Percentiles rank a stretch among this genome's conserved stretches.
phyloP scores from a whole-genome alignment of 2,888 invertebrate species.

The Drosophila monieri region DNA sequence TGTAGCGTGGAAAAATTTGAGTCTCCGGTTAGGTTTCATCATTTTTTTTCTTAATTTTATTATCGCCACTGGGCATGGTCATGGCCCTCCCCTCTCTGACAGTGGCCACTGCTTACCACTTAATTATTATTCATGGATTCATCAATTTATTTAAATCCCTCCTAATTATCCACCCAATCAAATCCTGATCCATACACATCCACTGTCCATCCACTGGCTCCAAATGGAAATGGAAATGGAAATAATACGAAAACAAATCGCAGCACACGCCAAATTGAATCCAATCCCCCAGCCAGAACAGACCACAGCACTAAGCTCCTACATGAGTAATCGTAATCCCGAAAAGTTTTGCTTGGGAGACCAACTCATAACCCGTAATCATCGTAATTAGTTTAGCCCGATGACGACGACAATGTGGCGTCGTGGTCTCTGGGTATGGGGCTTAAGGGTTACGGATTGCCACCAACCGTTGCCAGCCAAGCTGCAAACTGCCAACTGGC shows the following conservation, averaged over 20 bases:
- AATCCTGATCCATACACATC: slow-evolving; percentile 30
- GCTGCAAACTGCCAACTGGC: slow-evolving; percentile 18
- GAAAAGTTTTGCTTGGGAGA: slow-evolving; percentile 42
- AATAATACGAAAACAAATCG: slow-evolving; percentile 29
- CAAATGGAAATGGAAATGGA: too few species aligned
- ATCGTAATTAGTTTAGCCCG: slow-evolving; percentile 60
- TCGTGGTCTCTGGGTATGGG: background rate
- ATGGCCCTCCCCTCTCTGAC: slow-evolving; percentile 4
- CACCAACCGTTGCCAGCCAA: slow-evolving; percentile 28
- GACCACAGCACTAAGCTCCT: slow-evolving; percentile 35
- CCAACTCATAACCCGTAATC: slow-evolving; percentile 56
- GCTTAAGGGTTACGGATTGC: background rate
- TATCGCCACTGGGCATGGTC: slow-evolving; percentile 40
- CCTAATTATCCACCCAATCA: slow-evolving; percentile 7
- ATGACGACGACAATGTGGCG: slow-evolving; percentile 33
- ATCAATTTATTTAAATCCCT: too few species aligned
- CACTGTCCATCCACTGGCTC: background rate
- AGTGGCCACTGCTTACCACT: background rate
- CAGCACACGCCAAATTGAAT: slow-evolving; percentile 2
- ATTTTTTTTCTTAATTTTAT: slow-evolving; percentile 54
- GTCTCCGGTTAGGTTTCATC: slow-evolving; percentile 47
- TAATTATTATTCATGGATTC: background rate
- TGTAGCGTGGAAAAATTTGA: slow-evolving; percentile 71
- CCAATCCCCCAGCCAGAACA: background rate
- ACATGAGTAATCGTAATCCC: slow-evolving; percentile 48